Evolutionary conservation across 1,140 invertebrate genomes (phyloP).

Genomic region (Cryptotermes secundus): DNA sequence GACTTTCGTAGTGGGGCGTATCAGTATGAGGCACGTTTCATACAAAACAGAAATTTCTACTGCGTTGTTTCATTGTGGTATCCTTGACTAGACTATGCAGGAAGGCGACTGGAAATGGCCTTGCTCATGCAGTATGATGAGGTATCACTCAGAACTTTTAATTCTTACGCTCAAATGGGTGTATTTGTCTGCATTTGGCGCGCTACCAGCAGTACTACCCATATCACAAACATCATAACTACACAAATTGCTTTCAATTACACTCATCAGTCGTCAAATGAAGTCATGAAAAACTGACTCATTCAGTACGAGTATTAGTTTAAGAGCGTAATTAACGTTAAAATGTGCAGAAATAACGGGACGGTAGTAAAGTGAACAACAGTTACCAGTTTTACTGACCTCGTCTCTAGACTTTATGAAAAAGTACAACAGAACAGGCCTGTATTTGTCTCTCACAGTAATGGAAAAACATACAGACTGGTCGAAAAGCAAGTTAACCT

Average conservation of each 20-base stretch:
- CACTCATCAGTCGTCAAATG: neutral
- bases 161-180: neutral
- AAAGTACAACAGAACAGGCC: too few relatives aligned
- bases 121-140: neutral
- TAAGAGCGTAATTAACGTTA: neutral
- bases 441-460: too few relatives aligned
- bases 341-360: neutral
- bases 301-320: neutral
- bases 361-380: neutral
- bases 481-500: too few relatives aligned
- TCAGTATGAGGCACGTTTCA: too few relatives aligned
- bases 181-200: too few relatives aligned
- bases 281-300: neutral
- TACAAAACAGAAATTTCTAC: neutral
- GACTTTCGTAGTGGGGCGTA: too few relatives aligned
- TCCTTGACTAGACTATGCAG: neutral
- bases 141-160: neutral
- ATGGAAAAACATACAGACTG: too few relatives aligned
- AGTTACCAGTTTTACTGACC: neutral
- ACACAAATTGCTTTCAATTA: conserved; percentile 2
- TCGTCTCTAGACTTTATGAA: neutral
- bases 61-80: neutral
- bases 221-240: neutral
- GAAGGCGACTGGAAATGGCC: neutral
- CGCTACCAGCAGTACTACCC: neutral